phyloP scores from a whole-genome alignment of 2,888 invertebrate species.

The Gymnocheta viridis region DNA sequence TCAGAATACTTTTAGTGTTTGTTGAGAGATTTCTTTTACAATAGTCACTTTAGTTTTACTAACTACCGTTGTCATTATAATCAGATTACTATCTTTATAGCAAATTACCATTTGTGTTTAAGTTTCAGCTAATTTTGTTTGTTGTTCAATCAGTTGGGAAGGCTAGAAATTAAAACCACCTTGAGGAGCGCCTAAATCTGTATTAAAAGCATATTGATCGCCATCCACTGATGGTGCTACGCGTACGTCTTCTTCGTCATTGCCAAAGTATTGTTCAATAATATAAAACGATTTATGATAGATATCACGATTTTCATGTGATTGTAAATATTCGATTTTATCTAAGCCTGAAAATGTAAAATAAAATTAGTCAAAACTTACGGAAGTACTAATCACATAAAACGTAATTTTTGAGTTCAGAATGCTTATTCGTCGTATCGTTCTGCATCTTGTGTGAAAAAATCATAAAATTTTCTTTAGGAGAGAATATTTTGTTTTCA shows the following conservation, averaged over 20 bases:
- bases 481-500: no score
- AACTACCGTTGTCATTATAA: constrained; percentile 46
- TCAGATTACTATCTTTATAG: constrained; percentile 34
- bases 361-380: not conserved
- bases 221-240: constrained; percentile 89
- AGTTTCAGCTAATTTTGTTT: constrained; percentile 12
- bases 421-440: not conserved
- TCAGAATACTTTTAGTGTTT: constrained; percentile 15
- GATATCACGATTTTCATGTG: constrained; percentile 97
- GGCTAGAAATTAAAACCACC: constrained; percentile 91
- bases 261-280: constrained; percentile 96
- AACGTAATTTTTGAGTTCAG: not conserved
- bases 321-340: constrained; percentile 98
- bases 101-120: constrained; percentile 20
- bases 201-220: constrained; percentile 88
- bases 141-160: constrained; percentile 27
- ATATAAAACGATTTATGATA: constrained; percentile 98
- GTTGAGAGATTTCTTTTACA: not conserved
- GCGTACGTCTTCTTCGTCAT: constrained; percentile 92
- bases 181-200: constrained; percentile 88
- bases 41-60: constrained; percentile 48
- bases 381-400: no score
- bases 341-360: constrained; percentile 88
- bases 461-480: no score
- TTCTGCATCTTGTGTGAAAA: no score